Evolutionary conservation across 2,888 invertebrate species (phyloP).

Genomic region (Nomada fabriciana): DNA sequence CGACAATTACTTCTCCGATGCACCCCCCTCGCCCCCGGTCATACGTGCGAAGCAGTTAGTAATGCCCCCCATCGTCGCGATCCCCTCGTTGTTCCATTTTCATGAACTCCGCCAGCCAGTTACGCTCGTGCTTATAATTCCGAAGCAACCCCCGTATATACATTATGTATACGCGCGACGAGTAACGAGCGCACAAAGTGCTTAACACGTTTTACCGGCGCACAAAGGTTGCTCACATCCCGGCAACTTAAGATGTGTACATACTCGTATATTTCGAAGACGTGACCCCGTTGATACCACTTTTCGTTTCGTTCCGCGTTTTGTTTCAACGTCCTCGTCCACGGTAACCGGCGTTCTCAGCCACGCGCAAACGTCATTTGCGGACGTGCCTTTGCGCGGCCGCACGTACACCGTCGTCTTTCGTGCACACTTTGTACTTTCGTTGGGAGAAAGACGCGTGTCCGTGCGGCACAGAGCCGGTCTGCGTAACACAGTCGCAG

Average conservation of each 20-base stretch:
- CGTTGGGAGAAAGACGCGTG: conserved; percentile 21
- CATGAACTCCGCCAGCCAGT: not conserved
- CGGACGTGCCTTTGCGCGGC: conserved; percentile 64
- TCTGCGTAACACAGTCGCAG: not conserved
- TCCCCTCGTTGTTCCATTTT: not conserved
- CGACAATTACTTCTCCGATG: not conserved
- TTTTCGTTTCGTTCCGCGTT: conserved; percentile 54
- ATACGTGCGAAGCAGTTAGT: no score
- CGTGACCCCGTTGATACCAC: conserved; percentile 55
- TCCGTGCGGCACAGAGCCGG: not conserved
- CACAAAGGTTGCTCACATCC: conserved; percentile 36
- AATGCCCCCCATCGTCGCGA: not conserved
- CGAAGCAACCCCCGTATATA: not conserved
- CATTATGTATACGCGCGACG: conserved; percentile 10
- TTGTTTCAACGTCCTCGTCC: conserved; percentile 46
- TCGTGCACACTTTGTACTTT: conserved; percentile 16
- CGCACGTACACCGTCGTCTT: conserved; percentile 37
- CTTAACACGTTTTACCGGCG: conserved; percentile 46
- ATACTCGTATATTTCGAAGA: conserved; percentile 28
- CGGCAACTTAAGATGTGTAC: conserved; percentile 25
- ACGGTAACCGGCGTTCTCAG: conserved; percentile 53
- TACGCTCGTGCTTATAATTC: conserved; percentile 6
- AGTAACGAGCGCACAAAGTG: conserved; percentile 39
- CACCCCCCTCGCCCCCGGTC: no score
- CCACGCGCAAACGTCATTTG: conserved; percentile 71